Base-by-base conservation (phyloP, 2,113 vertebrate species). In the Trichechus manatus region DNA sequence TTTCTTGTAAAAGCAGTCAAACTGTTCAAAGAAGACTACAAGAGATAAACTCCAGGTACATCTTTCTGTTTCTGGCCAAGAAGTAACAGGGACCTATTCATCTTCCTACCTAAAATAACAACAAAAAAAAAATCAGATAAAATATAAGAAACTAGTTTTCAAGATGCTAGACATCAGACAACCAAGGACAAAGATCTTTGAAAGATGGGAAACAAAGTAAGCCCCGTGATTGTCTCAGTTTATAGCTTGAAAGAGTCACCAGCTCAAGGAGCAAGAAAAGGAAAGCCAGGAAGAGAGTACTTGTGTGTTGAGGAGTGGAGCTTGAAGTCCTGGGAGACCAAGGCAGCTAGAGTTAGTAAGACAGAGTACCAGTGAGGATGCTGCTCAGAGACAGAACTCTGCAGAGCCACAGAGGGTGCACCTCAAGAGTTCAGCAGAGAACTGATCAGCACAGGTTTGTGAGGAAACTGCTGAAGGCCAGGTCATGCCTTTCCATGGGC, bases 61-160 rank as follows among this genome's bases (percentile, higher is more conserved):
- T 61, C 59, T 61, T 91, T 77, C 59, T 4, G 29, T 29, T 89
- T 94, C 44, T 89, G 86, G 44, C 14, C 64, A 87, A 44, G 44
- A 29, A 66, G 59, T 44, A 82, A 66, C 29, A 92, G 11, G 23
- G 22, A 92, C 5, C 13, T 2, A 44, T 6, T 91, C 33, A 53
- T 63, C 27, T 81, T 93, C 42, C 36, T 92, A 36, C n/a, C 23
- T 74, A n/a, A 92, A 94, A 70, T n/a, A 89, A 74, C 11, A 72
- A 72, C 17, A n/a, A 4, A 75, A 66, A 44, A 22, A 79, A 53
- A 72, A 5, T n/a, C 42, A 92, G 22, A 50, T 42, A 79, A 50
- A 93, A 72, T 63, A 79, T 39, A 61, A 39, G 3, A 79, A 36
- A 20, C 47, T 42, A 42, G 61, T 64, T 79, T 92, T 83, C 22